Evolutionary conservation across 2,888 invertebrate genomes (phyloP), one percentile per base, ranked within the genome.

Genomic region (Caenorhabditis sp.): DNA sequence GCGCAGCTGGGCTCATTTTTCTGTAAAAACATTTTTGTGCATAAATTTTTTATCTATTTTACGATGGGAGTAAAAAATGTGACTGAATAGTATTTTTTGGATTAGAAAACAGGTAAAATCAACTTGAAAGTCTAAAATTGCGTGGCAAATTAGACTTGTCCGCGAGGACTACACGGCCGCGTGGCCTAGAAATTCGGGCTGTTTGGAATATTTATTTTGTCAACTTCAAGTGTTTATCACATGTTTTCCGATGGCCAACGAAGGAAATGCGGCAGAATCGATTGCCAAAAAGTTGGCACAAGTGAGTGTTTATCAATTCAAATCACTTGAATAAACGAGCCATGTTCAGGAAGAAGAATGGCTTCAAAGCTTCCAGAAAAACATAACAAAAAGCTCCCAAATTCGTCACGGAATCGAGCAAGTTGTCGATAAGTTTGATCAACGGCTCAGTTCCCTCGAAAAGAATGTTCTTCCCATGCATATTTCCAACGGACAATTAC

Each of bases 321-420:
- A 8, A 45, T 53, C 17, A 35, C 0, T 11, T 11, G 9, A 20
- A 13, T 22, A 9, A 15, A 11, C 24, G n/a, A 11, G 17, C 8
- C n/a, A 22, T 11, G 56, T 79, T 50, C 65, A 87, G 86, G 87
- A 88, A 61, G 88, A 88, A 77, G 87, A 88, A 46, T 88, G 87
- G 87, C 68, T 88, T 46, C 77, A 68, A 55, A 81, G 80, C 24
- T 84, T 88, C 58, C 68, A 86, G 41, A 58, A 81, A 20, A 82
- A 79, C 30, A 77, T 88, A 22, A 63, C 63, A 8, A 82, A 81
- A 52, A 87, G 86, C 58, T 71, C 61, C 2, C 75, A 82, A 37
- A 71, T 88, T 32, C 45, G 76, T 9, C 46, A 66, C n/a, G 80
- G 73, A 43, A 80, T 83, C 17, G 81, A 79, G 37, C 24, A 63